These are phyloP conservation scores for Glyptemys insculpta DNA, from an alignment of 2,797 vertebrate species.

Conservation along the genomic window DNA sequence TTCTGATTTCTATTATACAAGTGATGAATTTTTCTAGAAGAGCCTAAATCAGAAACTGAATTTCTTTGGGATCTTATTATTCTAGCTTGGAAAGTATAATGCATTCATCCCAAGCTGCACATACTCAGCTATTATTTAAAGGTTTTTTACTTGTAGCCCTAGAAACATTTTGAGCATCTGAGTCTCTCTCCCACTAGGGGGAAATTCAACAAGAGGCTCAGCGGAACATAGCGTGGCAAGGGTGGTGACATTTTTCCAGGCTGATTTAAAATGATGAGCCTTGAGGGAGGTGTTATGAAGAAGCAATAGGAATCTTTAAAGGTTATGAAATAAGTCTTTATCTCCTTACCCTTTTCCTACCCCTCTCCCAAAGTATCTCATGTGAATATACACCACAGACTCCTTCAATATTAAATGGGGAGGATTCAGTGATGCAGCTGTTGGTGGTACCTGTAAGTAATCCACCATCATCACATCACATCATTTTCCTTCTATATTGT, in stretches of 20 bases:
- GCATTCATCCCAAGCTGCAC: background rate
- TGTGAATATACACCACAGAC: background rate
- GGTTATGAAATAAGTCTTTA: constrained; percentile 11
- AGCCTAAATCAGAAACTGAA: background rate
- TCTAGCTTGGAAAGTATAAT: background rate
- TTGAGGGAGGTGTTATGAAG: background rate
- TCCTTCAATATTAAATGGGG: background rate
- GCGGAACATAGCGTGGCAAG: background rate
- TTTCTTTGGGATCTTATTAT: background rate
- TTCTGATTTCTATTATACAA: background rate
- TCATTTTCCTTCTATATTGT: background rate
- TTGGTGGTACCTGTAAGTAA: background rate
- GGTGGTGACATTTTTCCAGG: background rate
- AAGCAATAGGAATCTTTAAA: background rate
- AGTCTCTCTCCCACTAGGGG: background rate
- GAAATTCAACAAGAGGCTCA: background rate
- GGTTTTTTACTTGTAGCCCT: background rate
- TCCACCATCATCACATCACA: background rate
- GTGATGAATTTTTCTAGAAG: background rate
- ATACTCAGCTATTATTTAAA: background rate
- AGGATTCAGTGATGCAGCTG: background rate
- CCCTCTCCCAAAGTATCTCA: background rate
- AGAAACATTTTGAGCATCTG: background rate
- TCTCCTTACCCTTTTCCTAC: background rate
- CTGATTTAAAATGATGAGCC: background rate